A percentile compares a stretch with the other conserved stretches of the same genome.
phyloP scores from a whole-genome alignment of 2,113 vertebrate species.

The Ammodytes dubius region DNA sequence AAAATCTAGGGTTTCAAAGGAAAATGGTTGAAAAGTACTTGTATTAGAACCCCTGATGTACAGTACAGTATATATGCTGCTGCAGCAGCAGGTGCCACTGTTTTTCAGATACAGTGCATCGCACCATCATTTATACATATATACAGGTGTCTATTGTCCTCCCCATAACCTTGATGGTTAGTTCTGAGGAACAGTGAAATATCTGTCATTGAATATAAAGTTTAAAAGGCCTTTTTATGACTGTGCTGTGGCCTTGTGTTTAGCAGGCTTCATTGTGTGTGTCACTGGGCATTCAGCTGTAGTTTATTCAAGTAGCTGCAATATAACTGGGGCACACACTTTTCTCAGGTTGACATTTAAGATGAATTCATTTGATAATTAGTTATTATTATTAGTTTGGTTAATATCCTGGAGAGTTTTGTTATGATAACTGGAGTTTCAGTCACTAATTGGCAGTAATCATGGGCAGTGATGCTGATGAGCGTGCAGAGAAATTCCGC shows the following conservation, averaged over 20 bases:
- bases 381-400: background rate
- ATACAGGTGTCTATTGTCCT: background rate
- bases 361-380: background rate
- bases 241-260: constrained; percentile 16
- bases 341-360: background rate
- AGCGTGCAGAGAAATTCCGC: constrained; percentile 61
- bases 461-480: constrained; percentile 46
- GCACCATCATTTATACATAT: background rate
- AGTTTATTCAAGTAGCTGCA: constrained; percentile 10
- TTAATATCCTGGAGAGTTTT: background rate
- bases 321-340: background rate
- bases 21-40: background rate
- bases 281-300: background rate
- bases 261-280: constrained; percentile 23
- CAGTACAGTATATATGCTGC: too few relatives aligned
- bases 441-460: constrained; percentile 38
- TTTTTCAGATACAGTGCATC: background rate
- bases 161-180: background rate
- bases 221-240: constrained; percentile 9
- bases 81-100: background rate
- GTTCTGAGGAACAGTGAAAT: constrained; percentile 20
- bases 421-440: constrained; percentile 12
- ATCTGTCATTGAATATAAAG: constrained; percentile 1
- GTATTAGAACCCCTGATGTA: background rate
- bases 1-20: background rate